Base-by-base conservation (phyloP, 2,797 vertebrate species). In the Lates japonicus region DNA sequence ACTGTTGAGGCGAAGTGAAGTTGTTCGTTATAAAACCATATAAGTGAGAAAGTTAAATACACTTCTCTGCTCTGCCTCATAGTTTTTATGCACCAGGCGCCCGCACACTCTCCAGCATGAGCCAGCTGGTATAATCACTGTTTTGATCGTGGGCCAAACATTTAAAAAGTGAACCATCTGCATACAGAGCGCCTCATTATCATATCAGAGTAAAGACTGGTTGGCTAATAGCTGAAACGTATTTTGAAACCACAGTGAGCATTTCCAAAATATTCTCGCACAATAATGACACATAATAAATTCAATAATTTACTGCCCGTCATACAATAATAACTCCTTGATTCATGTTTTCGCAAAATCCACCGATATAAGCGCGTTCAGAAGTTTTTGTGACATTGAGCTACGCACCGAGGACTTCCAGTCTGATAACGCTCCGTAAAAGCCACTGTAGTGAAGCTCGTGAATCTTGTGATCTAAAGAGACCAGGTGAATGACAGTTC, bases 331-430 rank as follows among this genome's bases (percentile, higher is more conserved):
- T 11, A 39, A 35, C 3, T 37, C 7, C 10, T 6, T 64, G 12
- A 7, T 6, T 20, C 31, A n/a, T 5, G 52, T 5, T 55, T 25
- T 46, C 6, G 46, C 20, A 54, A 77, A 39, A 44, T 22, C 16
- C 44, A 22, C 60, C 2, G 17, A 19, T 20, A 25, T 0, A 39
- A 44, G 55, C 29, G 52, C 5, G 19, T 19, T 33, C 2, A 31
- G 62, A 89, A 87, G 67, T 90, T 91, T 86, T 20, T 11, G 44
- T 64, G 70, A 42, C 70, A 52, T 9, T n/a, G 46, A 19, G 41
- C 39, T 5, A 0, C n/a, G 42, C 55, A 8, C 59, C 19, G 39
- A 20, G 55, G n/a, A 65, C 78, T 42, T 51, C 31, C 48, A 76
- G 54, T 4, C 14, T 16, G 49, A 31, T 0, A 16, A 31, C 70